phyloP scores from a whole-genome alignment of 2,888 invertebrate species.

The Lacanobia oleracea region DNA sequence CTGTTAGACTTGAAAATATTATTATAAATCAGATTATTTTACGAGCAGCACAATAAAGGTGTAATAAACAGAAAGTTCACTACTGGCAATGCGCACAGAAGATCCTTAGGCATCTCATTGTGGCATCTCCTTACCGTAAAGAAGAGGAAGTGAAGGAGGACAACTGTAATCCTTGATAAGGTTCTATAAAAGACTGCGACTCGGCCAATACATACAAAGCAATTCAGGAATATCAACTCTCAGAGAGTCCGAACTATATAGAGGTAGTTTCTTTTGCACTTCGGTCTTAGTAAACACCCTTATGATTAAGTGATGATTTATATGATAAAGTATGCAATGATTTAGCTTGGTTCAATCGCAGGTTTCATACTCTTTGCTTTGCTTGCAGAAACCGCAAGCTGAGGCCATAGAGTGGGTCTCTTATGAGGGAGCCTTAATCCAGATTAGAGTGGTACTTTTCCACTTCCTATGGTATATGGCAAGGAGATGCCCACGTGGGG shows the following conservation, averaged over 20 bases:
- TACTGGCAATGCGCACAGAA: not conserved
- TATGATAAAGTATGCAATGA: too few species aligned
- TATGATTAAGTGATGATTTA: too few species aligned
- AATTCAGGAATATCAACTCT: not conserved
- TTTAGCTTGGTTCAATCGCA: not conserved
- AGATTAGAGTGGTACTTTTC: slow-evolving; percentile 6
- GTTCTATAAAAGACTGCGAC: too few species aligned
- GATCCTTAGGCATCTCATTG: not conserved
- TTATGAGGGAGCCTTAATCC: not conserved
- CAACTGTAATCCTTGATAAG: too few species aligned
- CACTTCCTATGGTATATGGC: not conserved
- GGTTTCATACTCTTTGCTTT: not conserved
- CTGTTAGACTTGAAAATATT: slow-evolving; percentile 42
- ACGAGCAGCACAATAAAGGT: slow-evolving; percentile 5
- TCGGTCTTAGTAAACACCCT: not conserved
- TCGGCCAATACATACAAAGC: not conserved
- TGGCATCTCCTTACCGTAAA: too few species aligned
- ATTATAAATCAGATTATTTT: slow-evolving; percentile 44
- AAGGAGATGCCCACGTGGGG: slow-evolving; percentile 6
- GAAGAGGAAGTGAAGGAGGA: too few species aligned
- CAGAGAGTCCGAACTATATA: too few species aligned
- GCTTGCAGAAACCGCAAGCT: too few species aligned
- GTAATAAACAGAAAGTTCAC: slow-evolving; percentile 13
- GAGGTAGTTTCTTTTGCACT: not conserved
- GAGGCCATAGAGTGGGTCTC: not conserved